Conservation (phyloP, 1,140 invertebrate species). For the Drosophila orosa region DNA sequence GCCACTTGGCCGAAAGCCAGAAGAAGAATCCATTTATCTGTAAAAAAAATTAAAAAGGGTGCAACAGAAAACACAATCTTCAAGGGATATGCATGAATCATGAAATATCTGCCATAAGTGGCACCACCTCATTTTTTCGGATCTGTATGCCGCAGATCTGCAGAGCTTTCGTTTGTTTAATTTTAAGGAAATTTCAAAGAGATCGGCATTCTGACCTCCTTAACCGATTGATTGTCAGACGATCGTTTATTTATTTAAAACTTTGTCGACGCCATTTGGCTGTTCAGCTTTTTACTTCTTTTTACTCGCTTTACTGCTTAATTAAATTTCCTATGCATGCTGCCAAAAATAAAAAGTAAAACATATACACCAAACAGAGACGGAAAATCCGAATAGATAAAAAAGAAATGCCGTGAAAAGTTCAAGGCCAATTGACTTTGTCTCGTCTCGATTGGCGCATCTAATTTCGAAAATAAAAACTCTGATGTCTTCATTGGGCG, state of each 20-base stretch:
- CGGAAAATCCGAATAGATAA: conserved; percentile 30
- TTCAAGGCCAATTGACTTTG: conserved; percentile 72
- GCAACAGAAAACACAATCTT: not conserved
- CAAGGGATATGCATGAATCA: conserved; percentile 42
- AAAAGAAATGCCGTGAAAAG: conserved; percentile 35
- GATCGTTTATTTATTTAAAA: conserved; percentile 39
- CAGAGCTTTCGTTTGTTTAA: conserved; percentile 12
- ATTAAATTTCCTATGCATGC: conserved; percentile 66
- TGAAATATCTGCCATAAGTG: conserved; percentile 42
- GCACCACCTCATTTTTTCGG: conserved; percentile 22
- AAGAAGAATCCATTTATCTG: conserved; percentile 44
- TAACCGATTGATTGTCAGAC: conserved; percentile 54
- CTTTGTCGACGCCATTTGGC: conserved; percentile 50
- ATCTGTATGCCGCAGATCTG: conserved; percentile 2
- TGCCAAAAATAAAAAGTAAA: conserved; percentile 62
- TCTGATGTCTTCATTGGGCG: conserved; percentile 44
- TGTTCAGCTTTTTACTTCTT: conserved; percentile 33
- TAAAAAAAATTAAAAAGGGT: conserved; percentile 35
- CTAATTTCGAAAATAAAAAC: conserved; percentile 40
- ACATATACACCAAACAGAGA: conserved; percentile 29
- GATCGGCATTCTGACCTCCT: conserved; percentile 52
- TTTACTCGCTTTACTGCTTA: conserved; percentile 45
- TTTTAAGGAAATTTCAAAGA: conserved; percentile 30
- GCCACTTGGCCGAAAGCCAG: conserved; percentile 60
- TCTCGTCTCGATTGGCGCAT: conserved; percentile 58